Percentiles rank a stretch among this genome's conserved stretches.
Conservation (phyloP, 2,113 vertebrate genomes). For the Melanostigma gelatinosum region DNA sequence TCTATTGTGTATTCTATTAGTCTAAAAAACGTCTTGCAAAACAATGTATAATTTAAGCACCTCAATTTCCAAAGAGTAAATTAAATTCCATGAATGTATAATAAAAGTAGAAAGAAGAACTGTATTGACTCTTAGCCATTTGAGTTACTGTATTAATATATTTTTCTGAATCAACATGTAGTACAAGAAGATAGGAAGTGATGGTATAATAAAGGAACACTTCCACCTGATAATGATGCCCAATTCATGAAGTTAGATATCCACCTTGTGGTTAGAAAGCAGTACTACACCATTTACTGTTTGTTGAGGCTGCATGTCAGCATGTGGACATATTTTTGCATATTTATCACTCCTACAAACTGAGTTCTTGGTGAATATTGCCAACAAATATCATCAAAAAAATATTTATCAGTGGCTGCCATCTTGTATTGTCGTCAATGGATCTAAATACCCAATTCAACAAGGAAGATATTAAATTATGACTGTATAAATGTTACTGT, state of each 20-base stretch:
- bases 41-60: background rate
- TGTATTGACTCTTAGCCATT: background rate
- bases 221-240: background rate
- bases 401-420: background rate
- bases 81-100: background rate
- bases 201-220: background rate
- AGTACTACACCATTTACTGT: slow-evolving; percentile 31
- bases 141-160: background rate
- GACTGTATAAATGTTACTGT: background rate
- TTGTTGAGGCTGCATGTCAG: background rate
- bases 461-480: background rate
- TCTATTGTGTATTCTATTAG: background rate
- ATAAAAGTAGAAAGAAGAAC: background rate
- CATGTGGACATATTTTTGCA: background rate
- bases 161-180: background rate
- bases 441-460: background rate
- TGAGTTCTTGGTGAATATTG: background rate
- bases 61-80: background rate
- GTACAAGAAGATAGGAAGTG: background rate
- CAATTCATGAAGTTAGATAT: slow-evolving; percentile 59
- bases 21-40: background rate
- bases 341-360: background rate
- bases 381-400: background rate
- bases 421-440: background rate
- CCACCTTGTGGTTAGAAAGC: slow-evolving; percentile 64